Percentiles rank a stretch among this genome's conserved stretches.
Conservation (phyloP, 2,888 invertebrate genomes). For the Cylindroiulus punctatus region DNA sequence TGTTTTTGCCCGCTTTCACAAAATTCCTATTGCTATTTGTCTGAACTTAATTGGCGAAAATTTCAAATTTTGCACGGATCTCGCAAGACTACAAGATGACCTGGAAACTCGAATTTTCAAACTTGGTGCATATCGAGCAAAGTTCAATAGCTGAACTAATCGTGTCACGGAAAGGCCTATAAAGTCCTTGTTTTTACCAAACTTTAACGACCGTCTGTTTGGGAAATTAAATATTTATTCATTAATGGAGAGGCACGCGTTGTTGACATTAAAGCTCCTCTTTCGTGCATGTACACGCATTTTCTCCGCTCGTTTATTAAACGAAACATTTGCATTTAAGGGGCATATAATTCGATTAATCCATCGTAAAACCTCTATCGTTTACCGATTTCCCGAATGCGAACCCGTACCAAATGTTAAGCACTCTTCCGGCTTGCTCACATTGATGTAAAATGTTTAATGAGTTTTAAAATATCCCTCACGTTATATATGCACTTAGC, state of each 20-base stretch:
- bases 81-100: background rate
- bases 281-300: conserved; percentile 22
- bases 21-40: background rate
- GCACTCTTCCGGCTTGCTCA: background rate
- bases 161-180: background rate
- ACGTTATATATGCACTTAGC: no score
- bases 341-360: conserved; percentile 3
- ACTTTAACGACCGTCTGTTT: conserved; percentile 17
- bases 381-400: background rate
- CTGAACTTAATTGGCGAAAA: background rate
- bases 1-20: background rate
- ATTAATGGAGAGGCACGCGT: conserved; percentile 41
- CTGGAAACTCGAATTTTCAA: background rate
- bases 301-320: conserved; percentile 10
- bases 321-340: background rate
- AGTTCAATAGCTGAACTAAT: background rate
- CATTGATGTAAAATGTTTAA: background rate
- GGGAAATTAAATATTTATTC: conserved; percentile 36
- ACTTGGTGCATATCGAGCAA: background rate
- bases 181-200: background rate
- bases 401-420: background rate
- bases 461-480: background rate
- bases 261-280: conserved; percentile 39
- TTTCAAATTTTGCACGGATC: background rate
- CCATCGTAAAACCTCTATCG: background rate